Evolutionary conservation across 35 echinoderm and acorn worm species (phyloP).

Genomic region (Anneissia japonica): DNA sequence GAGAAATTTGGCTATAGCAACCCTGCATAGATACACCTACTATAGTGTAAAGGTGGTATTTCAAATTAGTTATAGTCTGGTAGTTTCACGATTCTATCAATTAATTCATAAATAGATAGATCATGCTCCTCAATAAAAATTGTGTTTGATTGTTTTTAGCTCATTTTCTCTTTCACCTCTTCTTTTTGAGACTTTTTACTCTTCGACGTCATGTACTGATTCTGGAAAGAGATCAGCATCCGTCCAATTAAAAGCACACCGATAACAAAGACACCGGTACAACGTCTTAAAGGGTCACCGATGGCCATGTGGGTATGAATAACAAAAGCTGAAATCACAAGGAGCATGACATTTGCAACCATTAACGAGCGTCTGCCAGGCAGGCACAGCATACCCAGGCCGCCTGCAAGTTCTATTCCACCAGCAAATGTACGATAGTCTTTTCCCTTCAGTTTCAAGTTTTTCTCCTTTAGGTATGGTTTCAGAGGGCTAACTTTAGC

Average conservation of each 20-base stretch:
- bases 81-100: too few relatives aligned
- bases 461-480: not conserved
- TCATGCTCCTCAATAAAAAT: too few relatives aligned
- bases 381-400: not conserved
- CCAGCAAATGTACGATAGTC: slow-evolving; percentile 1
- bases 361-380: not conserved
- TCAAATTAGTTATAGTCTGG: too few relatives aligned
- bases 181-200: not conserved
- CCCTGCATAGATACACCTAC: too few relatives aligned
- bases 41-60: too few relatives aligned
- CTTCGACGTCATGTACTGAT: not conserved
- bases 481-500: not conserved
- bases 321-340: not conserved
- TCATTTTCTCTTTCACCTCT: not conserved
- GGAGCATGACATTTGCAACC: not conserved
- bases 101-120: too few relatives aligned
- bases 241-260: not conserved
- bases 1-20: too few relatives aligned
- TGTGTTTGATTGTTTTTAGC: too few relatives aligned
- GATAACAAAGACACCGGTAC: not conserved
- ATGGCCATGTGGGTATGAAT: not conserved
- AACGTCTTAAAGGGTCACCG: not conserved
- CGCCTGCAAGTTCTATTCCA: not conserved
- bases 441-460: not conserved
- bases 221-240: not conserved